Conservation (phyloP, 2,113 vertebrate species). For the Mungos mungo region DNA sequence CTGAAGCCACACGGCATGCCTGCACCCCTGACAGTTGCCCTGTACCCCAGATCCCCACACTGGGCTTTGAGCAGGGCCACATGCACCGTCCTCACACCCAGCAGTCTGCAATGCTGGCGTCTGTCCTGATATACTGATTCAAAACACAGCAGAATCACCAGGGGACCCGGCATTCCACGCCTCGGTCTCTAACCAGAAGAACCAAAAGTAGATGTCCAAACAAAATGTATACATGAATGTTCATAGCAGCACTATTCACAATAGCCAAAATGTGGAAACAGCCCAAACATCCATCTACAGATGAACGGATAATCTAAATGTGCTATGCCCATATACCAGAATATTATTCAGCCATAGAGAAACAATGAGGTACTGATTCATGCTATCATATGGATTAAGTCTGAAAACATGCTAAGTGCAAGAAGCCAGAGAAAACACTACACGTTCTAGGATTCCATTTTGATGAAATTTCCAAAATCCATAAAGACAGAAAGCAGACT, state of each 20-base stretch:
- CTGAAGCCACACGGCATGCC: background rate
- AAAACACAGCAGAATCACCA: background rate
- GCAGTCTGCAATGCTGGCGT: background rate
- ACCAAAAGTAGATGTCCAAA: background rate
- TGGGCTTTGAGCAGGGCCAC: background rate
- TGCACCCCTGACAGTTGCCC: too few relatives aligned
- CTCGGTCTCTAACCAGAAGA: background rate
- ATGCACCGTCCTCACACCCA: background rate
- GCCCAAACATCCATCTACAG: background rate
- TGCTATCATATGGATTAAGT: background rate
- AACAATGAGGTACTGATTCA: background rate
- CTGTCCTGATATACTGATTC: background rate
- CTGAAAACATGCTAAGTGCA: slow-evolving; percentile 23
- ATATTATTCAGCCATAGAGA: background rate
- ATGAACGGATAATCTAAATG: background rate
- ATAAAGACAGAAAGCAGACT: background rate
- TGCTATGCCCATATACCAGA: background rate
- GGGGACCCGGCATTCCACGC: background rate
- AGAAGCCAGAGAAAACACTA: background rate
- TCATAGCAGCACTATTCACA: background rate
- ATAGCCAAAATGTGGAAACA: background rate
- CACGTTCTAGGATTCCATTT: background rate
- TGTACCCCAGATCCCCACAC: background rate
- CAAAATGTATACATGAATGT: background rate
- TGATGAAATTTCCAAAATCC: slow-evolving; percentile 27